Evolutionary conservation across 2,113 vertebrate species (phyloP).

Genomic region (Dasypus novemcinctus): DNA sequence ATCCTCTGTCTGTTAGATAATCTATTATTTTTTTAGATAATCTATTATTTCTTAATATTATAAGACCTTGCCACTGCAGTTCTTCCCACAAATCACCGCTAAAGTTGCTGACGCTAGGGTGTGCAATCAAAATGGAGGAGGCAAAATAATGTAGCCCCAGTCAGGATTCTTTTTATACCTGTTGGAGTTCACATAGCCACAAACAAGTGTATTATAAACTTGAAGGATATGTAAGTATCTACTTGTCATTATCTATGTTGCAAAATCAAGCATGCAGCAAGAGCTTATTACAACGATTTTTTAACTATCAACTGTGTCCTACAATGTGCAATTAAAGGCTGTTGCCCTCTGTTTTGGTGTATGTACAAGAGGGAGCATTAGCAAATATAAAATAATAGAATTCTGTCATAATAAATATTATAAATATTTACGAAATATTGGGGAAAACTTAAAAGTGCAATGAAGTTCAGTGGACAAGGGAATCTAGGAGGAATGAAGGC

Average conservation of each 20-base stretch:
- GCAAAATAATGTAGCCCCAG: neutral
- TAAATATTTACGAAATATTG: neutral
- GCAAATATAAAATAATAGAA: neutral
- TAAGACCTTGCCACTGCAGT: neutral
- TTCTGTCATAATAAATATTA: neutral
- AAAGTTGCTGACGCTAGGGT: neutral
- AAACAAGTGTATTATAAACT: neutral
- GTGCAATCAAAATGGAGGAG: neutral
- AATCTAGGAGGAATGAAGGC: neutral
- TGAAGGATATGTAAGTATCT: neutral
- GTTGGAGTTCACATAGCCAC: neutral
- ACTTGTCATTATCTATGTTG: neutral
- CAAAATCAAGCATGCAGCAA: neutral
- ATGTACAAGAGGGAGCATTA: neutral
- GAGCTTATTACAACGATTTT: neutral
- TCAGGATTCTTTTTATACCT: neutral
- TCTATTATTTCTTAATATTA: neutral
- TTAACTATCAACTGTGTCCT: neutral
- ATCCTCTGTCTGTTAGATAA: neutral
- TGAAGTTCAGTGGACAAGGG: neutral
- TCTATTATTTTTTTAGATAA: neutral
- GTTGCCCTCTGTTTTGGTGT: neutral
- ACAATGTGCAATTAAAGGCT: neutral
- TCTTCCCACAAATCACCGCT: neutral
- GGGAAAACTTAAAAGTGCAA: neutral